Evolutionary conservation across 2,113 vertebrate species (phyloP).

Genomic region (Menidia beryllina): DNA sequence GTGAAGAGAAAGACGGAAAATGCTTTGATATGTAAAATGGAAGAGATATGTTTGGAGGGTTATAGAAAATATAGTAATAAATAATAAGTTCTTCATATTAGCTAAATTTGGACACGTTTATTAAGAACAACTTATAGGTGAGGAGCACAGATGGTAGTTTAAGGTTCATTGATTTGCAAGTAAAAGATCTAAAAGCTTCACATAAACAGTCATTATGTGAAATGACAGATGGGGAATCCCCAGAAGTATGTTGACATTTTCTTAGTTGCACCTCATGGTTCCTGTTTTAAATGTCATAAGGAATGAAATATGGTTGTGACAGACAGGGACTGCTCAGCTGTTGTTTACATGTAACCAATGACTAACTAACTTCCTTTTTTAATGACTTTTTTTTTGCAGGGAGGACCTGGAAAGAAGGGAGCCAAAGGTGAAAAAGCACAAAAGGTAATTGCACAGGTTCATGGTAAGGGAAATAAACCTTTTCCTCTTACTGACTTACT

Average conservation of each 20-base stretch:
- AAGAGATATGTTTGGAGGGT: neutral
- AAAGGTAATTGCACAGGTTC: constrained; percentile 71
- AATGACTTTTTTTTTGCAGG: constrained; percentile 57
- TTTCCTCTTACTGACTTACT: accelerated
- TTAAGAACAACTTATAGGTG: neutral
- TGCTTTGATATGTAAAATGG: neutral
- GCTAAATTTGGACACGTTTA: neutral
- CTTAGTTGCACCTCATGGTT: accelerated
- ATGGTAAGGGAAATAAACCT: neutral
- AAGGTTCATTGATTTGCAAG: neutral
- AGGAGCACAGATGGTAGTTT: neutral
- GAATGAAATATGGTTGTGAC: accelerated
- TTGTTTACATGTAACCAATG: neutral
- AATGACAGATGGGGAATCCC: constrained; percentile 11
- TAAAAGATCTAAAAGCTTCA: neutral
- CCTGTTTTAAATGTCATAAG: neutral
- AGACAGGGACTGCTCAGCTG: neutral
- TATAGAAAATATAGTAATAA: too few relatives aligned
- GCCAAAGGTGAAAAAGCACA: constrained; percentile 70
- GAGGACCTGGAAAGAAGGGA: constrained; percentile 69
- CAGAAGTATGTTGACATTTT: neutral
- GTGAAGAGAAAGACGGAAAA: neutral
- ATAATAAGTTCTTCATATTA: neutral
- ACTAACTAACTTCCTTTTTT: constrained; percentile 3
- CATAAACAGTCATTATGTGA: neutral